These are phyloP conservation scores for Maniola hyperantus DNA, from an alignment of 2,888 invertebrate genomes.

Conservation along the genomic window DNA sequence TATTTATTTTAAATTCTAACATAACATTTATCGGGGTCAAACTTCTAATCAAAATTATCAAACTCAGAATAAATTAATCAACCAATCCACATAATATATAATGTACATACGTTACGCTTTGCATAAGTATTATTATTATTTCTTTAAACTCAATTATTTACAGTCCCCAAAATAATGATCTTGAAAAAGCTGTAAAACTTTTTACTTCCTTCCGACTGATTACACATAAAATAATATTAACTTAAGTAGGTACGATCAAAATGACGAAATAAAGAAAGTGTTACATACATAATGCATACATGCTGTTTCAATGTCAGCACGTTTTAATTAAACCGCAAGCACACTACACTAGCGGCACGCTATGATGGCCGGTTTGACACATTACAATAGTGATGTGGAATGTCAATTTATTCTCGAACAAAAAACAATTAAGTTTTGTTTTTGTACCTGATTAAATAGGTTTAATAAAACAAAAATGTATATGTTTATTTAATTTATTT, in stretches of 20 bases:
- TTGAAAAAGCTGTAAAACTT: conserved; percentile 1
- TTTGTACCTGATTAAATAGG: too few relatives aligned
- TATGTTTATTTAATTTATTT: too few relatives aligned
- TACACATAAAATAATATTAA: neutral
- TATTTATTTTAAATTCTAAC: neutral
- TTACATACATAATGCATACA: conserved; percentile 1
- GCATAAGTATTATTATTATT: neutral
- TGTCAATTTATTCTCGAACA: too few relatives aligned
- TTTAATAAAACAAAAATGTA: too few relatives aligned
- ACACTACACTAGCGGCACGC: too few relatives aligned
- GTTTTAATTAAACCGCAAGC: neutral
- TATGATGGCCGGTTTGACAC: too few relatives aligned
- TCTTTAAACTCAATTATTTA: neutral
- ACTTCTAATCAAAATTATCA: neutral
- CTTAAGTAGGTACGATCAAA: too few relatives aligned
- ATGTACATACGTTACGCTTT: neutral
- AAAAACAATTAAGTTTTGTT: too few relatives aligned
- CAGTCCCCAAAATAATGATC: neutral
- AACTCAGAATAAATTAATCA: neutral
- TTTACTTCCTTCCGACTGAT: conserved; percentile 21
- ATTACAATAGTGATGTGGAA: too few relatives aligned
- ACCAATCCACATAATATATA: neutral
- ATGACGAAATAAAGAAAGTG: conserved; percentile 29
- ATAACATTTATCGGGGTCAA: neutral
- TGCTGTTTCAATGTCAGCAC: conserved; percentile 22